Percentiles rank a stretch among this genome's conserved stretches.
Conservation (phyloP, 2,888 invertebrate species). For the Nycteola revayana region DNA sequence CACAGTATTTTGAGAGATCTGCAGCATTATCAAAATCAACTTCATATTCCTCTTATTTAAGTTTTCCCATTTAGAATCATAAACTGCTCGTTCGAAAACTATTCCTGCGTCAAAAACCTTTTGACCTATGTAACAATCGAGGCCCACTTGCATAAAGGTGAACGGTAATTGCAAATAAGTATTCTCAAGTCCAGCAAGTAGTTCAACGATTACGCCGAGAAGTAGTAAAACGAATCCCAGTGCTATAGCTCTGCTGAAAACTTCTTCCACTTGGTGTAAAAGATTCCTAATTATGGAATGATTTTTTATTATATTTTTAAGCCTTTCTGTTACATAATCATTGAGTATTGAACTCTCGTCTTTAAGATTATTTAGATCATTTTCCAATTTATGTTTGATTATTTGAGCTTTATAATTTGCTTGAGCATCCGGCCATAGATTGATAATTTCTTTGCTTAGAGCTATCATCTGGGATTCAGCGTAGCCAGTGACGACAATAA, state of each 20-base stretch:
- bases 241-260: constrained; percentile 41
- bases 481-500: constrained; percentile 27
- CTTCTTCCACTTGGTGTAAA: constrained; percentile 31
- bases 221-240: constrained; percentile 41
- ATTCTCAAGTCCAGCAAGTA: constrained; percentile 47
- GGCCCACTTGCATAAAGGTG: constrained; percentile 42
- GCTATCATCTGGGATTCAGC: constrained; percentile 30
- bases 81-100: constrained; percentile 49
- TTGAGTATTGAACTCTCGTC: constrained; percentile 19
- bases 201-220: constrained; percentile 35
- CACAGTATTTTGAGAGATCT: constrained; percentile 52
- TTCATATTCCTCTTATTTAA: constrained; percentile 51
- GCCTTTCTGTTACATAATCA: constrained; percentile 20
- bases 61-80: constrained; percentile 59
- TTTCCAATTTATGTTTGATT: constrained; percentile 6
- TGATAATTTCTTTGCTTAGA: constrained; percentile 21
- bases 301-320: constrained; percentile 31
- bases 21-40: constrained; percentile 48
- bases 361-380: constrained; percentile 1
- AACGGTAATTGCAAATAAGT: constrained; percentile 47
- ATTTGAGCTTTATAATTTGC: too few species aligned
- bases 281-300: constrained; percentile 36
- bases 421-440: constrained; percentile 27
- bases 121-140: constrained; percentile 58
- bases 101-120: constrained; percentile 50